Evolutionary conservation across 2,113 vertebrate genomes (phyloP).

Genomic region (Puma concolor): DNA sequence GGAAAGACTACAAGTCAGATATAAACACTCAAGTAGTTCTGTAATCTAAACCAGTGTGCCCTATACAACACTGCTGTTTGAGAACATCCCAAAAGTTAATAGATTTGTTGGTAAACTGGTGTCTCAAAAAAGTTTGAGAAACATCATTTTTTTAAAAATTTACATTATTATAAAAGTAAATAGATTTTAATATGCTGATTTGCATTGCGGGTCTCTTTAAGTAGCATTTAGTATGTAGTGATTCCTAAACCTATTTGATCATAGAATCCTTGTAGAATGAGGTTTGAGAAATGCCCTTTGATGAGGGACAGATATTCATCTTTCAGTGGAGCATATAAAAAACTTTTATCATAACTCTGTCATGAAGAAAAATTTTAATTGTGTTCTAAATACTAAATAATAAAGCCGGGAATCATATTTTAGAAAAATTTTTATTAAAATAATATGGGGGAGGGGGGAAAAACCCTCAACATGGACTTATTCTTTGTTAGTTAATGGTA

Average conservation of each 20-base stretch:
- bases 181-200: background rate
- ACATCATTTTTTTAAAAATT: background rate
- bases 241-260: background rate
- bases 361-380: background rate
- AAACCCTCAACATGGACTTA: background rate
- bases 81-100: background rate
- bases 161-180: background rate
- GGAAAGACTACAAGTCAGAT: background rate
- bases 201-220: background rate
- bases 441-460: background rate
- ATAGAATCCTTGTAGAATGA: constrained; percentile 21
- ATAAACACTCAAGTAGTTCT: too few relatives aligned
- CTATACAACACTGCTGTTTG: background rate
- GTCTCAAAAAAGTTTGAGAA: constrained; percentile 14
- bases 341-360: background rate
- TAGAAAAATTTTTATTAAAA: background rate
- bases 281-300: background rate
- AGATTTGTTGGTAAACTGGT: background rate
- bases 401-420: background rate
- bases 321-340: background rate
- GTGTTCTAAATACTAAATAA: constrained; percentile 1
- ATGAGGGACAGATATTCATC: background rate
- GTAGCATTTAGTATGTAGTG: background rate
- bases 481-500: background rate
- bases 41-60: background rate